Evolutionary conservation across 2,888 invertebrate genomes (phyloP).

Genomic region (Flabesymbios commensalis): DNA sequence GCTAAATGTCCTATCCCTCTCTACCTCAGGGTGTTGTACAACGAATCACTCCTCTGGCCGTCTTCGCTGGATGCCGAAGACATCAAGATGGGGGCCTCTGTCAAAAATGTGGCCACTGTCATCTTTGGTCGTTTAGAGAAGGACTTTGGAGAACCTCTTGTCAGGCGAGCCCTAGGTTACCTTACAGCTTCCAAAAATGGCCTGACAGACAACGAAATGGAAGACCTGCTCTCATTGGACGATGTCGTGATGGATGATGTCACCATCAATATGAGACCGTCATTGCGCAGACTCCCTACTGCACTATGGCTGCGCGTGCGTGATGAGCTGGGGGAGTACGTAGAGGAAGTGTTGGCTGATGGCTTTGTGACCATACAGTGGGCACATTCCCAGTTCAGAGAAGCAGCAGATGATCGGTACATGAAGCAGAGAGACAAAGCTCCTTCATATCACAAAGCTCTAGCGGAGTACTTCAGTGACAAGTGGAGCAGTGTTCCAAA

Average conservation of each 20-base stretch:
- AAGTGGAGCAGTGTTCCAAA: constrained; percentile 47
- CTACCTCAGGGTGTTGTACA: constrained; percentile 46
- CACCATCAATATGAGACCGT: constrained; percentile 30
- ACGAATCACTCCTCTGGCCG: constrained; percentile 46
- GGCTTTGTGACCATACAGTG: constrained; percentile 65
- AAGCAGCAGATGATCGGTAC: constrained; percentile 71
- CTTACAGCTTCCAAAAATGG: constrained; percentile 75
- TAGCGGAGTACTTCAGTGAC: constrained; percentile 57
- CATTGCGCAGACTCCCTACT: constrained; percentile 48
- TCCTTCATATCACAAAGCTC: constrained; percentile 56
- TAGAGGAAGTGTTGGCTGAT: constrained; percentile 43
- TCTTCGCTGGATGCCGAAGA: constrained; percentile 40
- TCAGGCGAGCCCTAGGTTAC: constrained; percentile 69
- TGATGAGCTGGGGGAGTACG: constrained; percentile 40
- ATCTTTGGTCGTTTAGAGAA: constrained; percentile 51
- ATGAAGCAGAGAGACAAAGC: constrained; percentile 45
- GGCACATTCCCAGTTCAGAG: constrained; percentile 69
- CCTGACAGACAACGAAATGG: constrained; percentile 79
- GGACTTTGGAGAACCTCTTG: constrained; percentile 51
- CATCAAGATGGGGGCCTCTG: constrained; percentile 42
- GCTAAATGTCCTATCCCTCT: constrained; percentile 35
- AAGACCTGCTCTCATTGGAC: constrained; percentile 65
- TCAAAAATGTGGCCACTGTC: constrained; percentile 44
- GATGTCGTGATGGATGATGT: constrained; percentile 45
- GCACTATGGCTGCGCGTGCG: constrained; percentile 48